phyloP scores from a whole-genome alignment of 2,888 invertebrate species.

The Hydraecia micacea region DNA sequence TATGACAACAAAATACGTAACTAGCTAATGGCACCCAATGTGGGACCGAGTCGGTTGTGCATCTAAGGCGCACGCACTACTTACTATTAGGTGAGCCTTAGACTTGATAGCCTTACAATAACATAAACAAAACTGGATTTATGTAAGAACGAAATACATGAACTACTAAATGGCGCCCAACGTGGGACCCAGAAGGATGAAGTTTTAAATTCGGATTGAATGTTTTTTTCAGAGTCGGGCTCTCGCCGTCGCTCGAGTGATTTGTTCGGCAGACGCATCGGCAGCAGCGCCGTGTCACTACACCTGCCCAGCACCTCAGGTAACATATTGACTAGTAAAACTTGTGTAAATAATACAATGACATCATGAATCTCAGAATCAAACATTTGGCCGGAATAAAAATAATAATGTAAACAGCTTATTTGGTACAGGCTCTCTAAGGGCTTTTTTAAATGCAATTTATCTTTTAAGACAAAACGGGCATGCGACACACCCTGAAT shows the following conservation, averaged over 20 bases:
- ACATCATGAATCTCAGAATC: neutral
- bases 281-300: constrained; percentile 81
- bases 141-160: neutral
- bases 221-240: constrained; percentile 70
- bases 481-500: neutral
- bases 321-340: constrained; percentile 37
- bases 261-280: constrained; percentile 75
- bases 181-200: neutral
- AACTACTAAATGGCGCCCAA: neutral
- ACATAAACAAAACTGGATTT: neutral
- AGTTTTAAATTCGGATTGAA: neutral
- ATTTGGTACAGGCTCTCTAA: neutral
- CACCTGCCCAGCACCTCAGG: constrained; percentile 85
- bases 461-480: neutral
- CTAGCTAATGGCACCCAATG: neutral
- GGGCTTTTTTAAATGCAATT: neutral
- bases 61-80: neutral
- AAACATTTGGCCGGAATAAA: neutral
- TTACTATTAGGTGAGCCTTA: neutral
- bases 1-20: neutral
- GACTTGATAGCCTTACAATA: too few species aligned
- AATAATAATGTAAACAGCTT: neutral
- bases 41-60: neutral
- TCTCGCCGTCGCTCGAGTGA: constrained; percentile 76
- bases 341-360: neutral